Conservation (phyloP, 2,797 vertebrate genomes). For the Champsocephalus esox region DNA sequence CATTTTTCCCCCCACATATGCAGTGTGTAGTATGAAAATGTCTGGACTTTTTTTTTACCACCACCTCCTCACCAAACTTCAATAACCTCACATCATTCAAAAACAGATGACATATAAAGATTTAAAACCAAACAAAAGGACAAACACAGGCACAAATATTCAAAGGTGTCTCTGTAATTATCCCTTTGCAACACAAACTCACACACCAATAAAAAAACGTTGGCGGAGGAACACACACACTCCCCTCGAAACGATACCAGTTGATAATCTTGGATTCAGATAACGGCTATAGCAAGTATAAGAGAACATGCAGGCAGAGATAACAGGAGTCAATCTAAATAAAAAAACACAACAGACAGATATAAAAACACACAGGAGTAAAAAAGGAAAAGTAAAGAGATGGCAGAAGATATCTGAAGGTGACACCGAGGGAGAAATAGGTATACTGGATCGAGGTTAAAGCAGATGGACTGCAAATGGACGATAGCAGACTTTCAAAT, state of each 20-base stretch:
- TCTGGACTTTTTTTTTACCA: not conserved
- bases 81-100: not conserved
- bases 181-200: slow-evolving; percentile 36
- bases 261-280: slow-evolving; percentile 55
- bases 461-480: slow-evolving; percentile 44
- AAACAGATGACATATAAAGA: slow-evolving; percentile 8
- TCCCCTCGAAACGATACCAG: slow-evolving; percentile 38
- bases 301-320: slow-evolving; percentile 53
- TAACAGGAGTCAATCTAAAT: slow-evolving; percentile 64
- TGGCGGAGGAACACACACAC: slow-evolving; percentile 11
- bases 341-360: slow-evolving; percentile 51
- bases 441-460: slow-evolving; percentile 20
- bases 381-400: slow-evolving; percentile 41
- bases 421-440: slow-evolving; percentile 26
- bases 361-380: slow-evolving; percentile 44
- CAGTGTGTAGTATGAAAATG: not conserved
- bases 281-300: slow-evolving; percentile 59
- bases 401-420: slow-evolving; percentile 51
- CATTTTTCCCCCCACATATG: not conserved
- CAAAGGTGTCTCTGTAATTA: slow-evolving; percentile 28
- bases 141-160: slow-evolving; percentile 23
- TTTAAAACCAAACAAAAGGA: slow-evolving; percentile 17
- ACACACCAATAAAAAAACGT: slow-evolving; percentile 26
- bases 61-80: slow-evolving; percentile 6
- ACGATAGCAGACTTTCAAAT: slow-evolving; percentile 27